Percentiles rank a stretch among this genome's conserved stretches.
Evolutionary conservation across 92 coral and sea anemone genomes (phyloP).

Genomic region (Galaxea fascicularis): DNA sequence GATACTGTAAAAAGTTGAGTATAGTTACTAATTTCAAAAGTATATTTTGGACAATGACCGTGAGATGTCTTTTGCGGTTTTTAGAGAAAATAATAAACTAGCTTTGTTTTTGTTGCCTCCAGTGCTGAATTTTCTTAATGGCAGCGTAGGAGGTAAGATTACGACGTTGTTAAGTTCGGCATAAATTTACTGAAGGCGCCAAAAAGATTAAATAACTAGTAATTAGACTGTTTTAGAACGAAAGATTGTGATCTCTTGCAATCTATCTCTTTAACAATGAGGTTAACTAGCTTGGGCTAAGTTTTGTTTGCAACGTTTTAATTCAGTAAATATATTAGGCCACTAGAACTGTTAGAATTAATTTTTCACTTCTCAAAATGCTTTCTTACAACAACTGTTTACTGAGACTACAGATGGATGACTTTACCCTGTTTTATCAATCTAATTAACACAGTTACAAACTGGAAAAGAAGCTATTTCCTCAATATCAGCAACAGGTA

Average conservation of each 20-base stretch:
- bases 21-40: not conserved
- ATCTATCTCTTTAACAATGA: not conserved
- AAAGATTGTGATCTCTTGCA: not conserved
- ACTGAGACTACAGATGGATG: too few species aligned
- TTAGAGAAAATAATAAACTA: not conserved
- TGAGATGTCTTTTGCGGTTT: conserved; percentile 12
- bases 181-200: conserved; percentile 8
- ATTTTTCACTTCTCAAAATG: too few species aligned
- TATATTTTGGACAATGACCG: not conserved
- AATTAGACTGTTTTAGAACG: not conserved
- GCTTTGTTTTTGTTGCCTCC: conserved; percentile 12
- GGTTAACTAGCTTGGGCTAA: not conserved
- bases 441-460: too few species aligned
- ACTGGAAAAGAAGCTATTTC: too few species aligned
- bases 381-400: too few species aligned
- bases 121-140: not conserved
- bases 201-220: not conserved
- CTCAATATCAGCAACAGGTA: too few species aligned
- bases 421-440: too few species aligned
- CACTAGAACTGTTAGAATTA: too few species aligned
- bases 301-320: not conserved
- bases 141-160: not conserved
- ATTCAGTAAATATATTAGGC: not conserved
- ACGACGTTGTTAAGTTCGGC: conserved; percentile 10
- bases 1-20: not conserved